Evolutionary conservation across 2,113 vertebrate species (phyloP).

Genomic region (Paraplagusia blochii): DNA sequence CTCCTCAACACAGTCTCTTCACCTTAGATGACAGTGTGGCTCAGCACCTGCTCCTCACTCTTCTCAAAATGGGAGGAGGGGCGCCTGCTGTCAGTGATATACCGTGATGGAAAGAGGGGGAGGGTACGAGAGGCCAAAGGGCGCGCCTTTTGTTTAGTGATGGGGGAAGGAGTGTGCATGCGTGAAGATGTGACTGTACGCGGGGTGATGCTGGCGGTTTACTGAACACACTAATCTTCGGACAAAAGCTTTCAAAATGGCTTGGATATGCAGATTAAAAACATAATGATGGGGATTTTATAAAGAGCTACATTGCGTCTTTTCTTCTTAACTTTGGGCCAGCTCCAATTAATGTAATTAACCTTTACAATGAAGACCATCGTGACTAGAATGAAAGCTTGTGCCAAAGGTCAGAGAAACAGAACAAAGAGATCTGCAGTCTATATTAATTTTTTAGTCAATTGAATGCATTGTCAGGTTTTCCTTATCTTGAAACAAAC

Average conservation of each 20-base stretch:
- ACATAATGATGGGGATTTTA: not conserved
- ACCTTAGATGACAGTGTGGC: slow-evolving; percentile 50
- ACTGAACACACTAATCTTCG: slow-evolving; percentile 9
- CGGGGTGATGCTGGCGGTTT: slow-evolving; percentile 26
- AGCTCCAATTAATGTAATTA: too few species aligned
- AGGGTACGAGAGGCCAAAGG: slow-evolving; percentile 1
- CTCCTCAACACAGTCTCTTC: slow-evolving; percentile 32
- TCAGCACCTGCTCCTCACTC: slow-evolving; percentile 64
- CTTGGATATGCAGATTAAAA: slow-evolving; percentile 56
- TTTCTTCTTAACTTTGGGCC: too few species aligned
- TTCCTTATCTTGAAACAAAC: too few species aligned
- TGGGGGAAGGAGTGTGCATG: slow-evolving; percentile 27
- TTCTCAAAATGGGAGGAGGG: slow-evolving; percentile 5
- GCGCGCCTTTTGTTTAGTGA: slow-evolving; percentile 42
- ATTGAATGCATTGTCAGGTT: too few species aligned
- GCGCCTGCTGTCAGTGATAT: slow-evolving; percentile 3
- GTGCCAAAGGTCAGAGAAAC: too few species aligned
- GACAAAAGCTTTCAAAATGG: slow-evolving; percentile 33
- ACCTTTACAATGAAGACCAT: too few species aligned
- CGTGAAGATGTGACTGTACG: slow-evolving; percentile 25
- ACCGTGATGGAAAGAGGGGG: slow-evolving; percentile 4
- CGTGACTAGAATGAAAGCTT: too few species aligned
- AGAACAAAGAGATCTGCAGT: too few species aligned
- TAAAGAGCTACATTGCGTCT: not conserved
- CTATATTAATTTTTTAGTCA: too few species aligned